These are phyloP conservation scores for Cirrhinus mrigala DNA, from an alignment of 2,797 vertebrate genomes.

Conservation along the genomic window DNA sequence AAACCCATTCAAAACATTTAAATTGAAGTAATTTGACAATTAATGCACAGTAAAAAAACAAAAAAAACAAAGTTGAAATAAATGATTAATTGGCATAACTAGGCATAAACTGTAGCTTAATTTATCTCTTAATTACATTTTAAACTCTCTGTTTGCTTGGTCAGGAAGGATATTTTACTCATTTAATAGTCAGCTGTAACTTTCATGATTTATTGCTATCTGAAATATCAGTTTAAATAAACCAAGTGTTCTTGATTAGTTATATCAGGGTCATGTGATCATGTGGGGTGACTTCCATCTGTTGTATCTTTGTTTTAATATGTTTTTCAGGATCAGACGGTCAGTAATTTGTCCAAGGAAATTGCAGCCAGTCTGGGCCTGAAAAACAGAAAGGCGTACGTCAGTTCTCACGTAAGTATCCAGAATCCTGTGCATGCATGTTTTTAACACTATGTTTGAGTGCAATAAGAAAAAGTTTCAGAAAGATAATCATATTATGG, in stretches of 20 bases:
- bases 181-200: too few species aligned
- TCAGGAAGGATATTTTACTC: too few species aligned
- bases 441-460: not conserved
- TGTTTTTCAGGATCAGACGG: conserved; percentile 84
- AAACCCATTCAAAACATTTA: too few species aligned
- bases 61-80: too few species aligned
- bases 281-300: not conserved
- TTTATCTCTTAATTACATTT: too few species aligned
- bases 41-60: not conserved
- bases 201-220: too few species aligned
- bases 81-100: not conserved
- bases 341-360: conserved; percentile 90
- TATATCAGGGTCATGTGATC: not conserved
- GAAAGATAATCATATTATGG: not conserved
- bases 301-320: not conserved
- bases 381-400: conserved; percentile 87
- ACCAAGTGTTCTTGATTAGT: not conserved
- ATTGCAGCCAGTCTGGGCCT: conserved; percentile 87
- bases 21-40: too few species aligned
- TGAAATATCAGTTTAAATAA: too few species aligned
- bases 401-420: conserved; percentile 82
- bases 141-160: too few species aligned
- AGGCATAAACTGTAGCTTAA: not conserved
- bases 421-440: not conserved
- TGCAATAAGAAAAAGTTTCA: not conserved